Evolutionary conservation across 2,113 vertebrate genomes (phyloP).

Genomic region (Microcebus tavaratra): DNA sequence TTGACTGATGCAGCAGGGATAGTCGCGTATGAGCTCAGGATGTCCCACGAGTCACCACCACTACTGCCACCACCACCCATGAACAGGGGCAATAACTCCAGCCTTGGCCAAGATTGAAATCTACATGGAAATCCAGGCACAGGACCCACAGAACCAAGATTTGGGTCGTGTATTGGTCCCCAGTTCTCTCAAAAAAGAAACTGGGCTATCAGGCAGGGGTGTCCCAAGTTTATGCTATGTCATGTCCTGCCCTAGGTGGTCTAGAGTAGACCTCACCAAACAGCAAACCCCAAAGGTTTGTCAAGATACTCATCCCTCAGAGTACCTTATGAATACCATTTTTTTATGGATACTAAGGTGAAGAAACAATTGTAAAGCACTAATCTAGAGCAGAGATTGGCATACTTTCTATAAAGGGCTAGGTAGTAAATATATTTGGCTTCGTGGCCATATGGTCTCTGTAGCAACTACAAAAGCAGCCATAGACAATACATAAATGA

Average conservation of each 20-base stretch:
- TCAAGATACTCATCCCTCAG: neutral
- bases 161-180: neutral
- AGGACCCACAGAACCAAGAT: neutral
- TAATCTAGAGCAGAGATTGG: neutral
- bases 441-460: neutral
- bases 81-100: neutral
- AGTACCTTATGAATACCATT: neutral
- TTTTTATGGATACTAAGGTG: neutral
- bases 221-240: neutral
- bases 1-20: neutral
- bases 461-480: neutral
- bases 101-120: neutral
- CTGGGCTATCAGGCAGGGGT: neutral
- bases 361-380: neutral
- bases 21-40: neutral
- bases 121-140: neutral
- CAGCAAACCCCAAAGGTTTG: neutral
- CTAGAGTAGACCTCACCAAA: neutral
- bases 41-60: neutral
- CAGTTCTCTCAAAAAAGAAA: neutral
- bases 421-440: neutral
- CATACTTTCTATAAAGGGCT: neutral
- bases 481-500: neutral
- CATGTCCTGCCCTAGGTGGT: neutral
- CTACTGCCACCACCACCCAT: neutral